Base-by-base conservation (phyloP, 2,113 vertebrate genomes). In the Bubo bubo region DNA sequence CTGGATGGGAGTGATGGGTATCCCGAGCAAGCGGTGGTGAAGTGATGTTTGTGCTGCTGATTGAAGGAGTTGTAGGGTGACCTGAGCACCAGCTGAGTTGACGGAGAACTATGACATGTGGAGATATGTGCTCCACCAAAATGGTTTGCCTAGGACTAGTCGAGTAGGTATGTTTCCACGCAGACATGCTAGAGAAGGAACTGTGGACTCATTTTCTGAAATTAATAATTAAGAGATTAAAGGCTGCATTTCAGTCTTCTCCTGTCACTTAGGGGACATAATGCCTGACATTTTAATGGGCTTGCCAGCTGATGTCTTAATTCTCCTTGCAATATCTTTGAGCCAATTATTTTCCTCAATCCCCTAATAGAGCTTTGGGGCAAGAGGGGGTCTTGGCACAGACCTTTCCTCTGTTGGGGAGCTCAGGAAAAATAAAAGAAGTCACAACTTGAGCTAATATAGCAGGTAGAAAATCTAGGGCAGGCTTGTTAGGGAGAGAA, bases 21-120 rank as follows among this genome's bases (percentile, higher is more conserved):
- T 15, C 21, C 28, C 0, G 1, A 22, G 55, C 0, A 3, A 21
- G 55, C 0, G 0, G 32, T 1, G 4, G 19, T 23, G 39, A 23
- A 35, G 39, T 2, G 32, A 5, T 16, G 35, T 12, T 77, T 68
- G 37, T 34, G n/a, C 52, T 43, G 55, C 14, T 41, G 45, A 10
- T 2, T 32, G 55, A 41, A 59, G n/a, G 50, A 60, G 34, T 17
- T 71, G 35, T 11, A 84, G 50, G 19, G 34, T 19, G 21, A 2
- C 0, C 0, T n/a, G 59, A 47, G 39, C 45, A 8, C 12, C 8
- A 2, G 8, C 30, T 30, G 56, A 24, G 10, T 2, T 37, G 59
- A 6, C 1, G 0, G 3, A 62, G 23, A 67, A 4, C 20, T 26
- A 12, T 1, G 0, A 24, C 34, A 1, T 5, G 32, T 16, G 14